Conservation (phyloP, 2,888 invertebrate species). For the Leptopilina myrica region DNA sequence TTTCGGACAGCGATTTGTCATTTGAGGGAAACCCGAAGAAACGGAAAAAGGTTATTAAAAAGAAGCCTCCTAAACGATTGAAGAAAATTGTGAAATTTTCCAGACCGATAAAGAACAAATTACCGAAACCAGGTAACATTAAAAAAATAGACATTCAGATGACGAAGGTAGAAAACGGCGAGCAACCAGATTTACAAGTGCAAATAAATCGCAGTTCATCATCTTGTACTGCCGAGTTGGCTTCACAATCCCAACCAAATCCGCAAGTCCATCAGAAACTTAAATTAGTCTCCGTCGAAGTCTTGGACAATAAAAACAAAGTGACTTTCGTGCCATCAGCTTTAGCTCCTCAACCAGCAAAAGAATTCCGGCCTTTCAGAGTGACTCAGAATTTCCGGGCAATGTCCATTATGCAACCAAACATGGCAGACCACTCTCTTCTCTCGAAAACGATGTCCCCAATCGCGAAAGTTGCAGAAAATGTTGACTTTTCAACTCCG, state of each 20-base stretch:
- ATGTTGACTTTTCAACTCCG: background rate
- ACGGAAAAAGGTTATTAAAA: background rate
- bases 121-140: background rate
- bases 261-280: background rate
- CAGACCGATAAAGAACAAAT: background rate
- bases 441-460: constrained; percentile 12
- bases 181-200: background rate
- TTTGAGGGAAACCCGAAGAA: background rate
- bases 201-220: background rate
- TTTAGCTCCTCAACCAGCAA: background rate
- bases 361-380: constrained; percentile 18
- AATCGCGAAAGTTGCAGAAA: background rate
- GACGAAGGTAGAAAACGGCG: background rate
- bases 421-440: constrained; percentile 6
- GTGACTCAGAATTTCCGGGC: constrained; percentile 18
- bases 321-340: background rate
- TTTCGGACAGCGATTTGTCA: constrained; percentile 15
- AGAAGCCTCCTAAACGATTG: background rate
- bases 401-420: background rate
- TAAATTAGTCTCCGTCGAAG: background rate
- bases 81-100: background rate
- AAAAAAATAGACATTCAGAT: background rate
- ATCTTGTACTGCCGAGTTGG: no score
- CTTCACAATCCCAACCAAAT: no score
- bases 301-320: background rate